Percentiles rank a stretch among this genome's conserved stretches.
phyloP scores from a whole-genome alignment of 2,113 vertebrate genomes.

The Acrocephalus kingi region DNA sequence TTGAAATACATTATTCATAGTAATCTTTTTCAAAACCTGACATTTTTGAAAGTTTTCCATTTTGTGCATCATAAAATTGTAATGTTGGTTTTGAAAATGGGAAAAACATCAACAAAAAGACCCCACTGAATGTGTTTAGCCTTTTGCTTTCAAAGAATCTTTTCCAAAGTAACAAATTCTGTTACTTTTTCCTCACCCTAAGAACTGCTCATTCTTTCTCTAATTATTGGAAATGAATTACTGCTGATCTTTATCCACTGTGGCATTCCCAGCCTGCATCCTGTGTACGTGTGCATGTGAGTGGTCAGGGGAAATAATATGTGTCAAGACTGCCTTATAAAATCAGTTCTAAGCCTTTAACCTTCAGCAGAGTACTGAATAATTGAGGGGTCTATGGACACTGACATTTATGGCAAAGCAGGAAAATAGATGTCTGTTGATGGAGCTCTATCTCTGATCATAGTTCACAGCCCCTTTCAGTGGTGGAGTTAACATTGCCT shows the following conservation, averaged over 20 bases:
- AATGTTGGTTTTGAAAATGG: conserved; percentile 15
- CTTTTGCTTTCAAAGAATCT: conserved; percentile 22
- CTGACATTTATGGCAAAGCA: conserved; percentile 78
- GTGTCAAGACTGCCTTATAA: conserved; percentile 75
- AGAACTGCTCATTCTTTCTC: background rate
- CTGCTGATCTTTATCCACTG: background rate
- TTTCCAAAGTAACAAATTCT: background rate
- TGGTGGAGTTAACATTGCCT: conserved; percentile 77
- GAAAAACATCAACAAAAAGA: background rate
- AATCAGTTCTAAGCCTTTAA: conserved; percentile 77
- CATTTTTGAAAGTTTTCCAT: conserved; percentile 73
- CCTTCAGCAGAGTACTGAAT: conserved; percentile 78
- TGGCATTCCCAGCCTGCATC: background rate
- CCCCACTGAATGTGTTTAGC: background rate
- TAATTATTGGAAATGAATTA: conserved; percentile 10
- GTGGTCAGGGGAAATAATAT: conserved; percentile 72
- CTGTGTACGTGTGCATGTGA: background rate
- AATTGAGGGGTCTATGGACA: conserved; percentile 72
- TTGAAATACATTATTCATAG: conserved; percentile 82
- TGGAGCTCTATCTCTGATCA: conserved; percentile 81
- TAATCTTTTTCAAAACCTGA: conserved; percentile 72
- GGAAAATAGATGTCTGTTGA: conserved; percentile 84
- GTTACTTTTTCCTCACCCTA: background rate
- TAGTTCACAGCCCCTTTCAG: conserved; percentile 82
- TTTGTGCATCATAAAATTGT: conserved; percentile 43